Evolutionary conservation across 2,797 vertebrate species (phyloP).

Genomic region (Lerista edwardsae): DNA sequence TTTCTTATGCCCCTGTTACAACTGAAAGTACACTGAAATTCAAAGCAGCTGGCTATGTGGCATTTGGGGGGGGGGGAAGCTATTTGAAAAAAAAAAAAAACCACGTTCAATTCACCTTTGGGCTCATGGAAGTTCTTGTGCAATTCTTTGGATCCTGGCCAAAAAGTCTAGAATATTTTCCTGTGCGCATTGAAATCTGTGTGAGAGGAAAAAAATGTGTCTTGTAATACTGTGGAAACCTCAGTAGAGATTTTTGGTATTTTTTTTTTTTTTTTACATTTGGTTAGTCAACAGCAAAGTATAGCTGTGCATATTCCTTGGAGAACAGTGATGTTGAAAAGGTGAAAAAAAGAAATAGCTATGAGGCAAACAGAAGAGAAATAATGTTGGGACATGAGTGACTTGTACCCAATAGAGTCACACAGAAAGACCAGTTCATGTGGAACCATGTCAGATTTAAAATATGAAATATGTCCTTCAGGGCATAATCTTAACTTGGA

Average conservation of each 20-base stretch:
- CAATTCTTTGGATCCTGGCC: not conserved
- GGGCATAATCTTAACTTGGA: too few relatives aligned
- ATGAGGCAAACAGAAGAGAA: not conserved
- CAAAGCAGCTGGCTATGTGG: not conserved
- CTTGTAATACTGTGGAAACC: not conserved
- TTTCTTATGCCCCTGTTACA: too few relatives aligned
- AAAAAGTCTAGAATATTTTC: not conserved
- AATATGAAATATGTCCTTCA: not conserved
- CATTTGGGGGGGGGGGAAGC: not conserved
- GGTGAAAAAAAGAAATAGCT: not conserved
- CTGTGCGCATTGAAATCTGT: not conserved
- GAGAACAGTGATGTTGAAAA: not conserved
- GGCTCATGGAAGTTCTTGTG: not conserved
- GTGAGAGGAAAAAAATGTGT: constrained; percentile 1
- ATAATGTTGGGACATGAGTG: not conserved
- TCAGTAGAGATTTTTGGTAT: too few relatives aligned
- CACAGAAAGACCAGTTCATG: not conserved
- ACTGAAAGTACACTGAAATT: not conserved
- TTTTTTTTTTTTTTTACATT: too few relatives aligned
- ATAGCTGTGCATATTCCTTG: not conserved
- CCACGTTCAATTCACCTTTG: not conserved
- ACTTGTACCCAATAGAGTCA: not conserved
- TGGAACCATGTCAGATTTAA: not conserved
- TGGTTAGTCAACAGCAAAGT: not conserved
- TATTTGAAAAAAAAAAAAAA: not conserved